Evolutionary conservation across 2,797 vertebrate species (phyloP).

Genomic region (Sandelia bainsii): DNA sequence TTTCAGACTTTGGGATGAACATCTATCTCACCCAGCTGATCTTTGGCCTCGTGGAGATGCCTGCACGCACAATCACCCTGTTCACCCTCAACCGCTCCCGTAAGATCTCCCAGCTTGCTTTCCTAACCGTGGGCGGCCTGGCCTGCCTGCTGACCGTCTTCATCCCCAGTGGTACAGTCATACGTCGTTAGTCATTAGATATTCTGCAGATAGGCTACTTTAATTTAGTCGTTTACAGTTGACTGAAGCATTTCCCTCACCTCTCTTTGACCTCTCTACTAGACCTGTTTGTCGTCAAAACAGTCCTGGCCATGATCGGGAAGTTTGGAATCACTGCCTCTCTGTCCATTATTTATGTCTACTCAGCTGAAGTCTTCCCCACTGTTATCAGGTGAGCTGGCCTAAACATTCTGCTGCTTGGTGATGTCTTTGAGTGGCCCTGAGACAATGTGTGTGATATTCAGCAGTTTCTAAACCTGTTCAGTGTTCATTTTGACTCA

Average conservation of each 20-base stretch:
- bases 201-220: no score
- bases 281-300: slow-evolving; percentile 79
- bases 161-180: slow-evolving; percentile 82
- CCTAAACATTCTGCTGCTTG: no score
- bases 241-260: neutral
- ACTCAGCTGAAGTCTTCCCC: slow-evolving; percentile 88
- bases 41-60: slow-evolving; percentile 89
- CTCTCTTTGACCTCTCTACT: slow-evolving; percentile 17
- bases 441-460: neutral
- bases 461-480: neutral
- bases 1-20: slow-evolving; percentile 88
- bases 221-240: no score
- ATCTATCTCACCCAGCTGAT: slow-evolving; percentile 92
- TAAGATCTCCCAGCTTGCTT: slow-evolving; percentile 81
- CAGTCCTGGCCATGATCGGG: slow-evolving; percentile 84
- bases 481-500: neutral
- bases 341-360: slow-evolving; percentile 86
- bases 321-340: slow-evolving; percentile 85
- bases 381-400: slow-evolving; percentile 85
- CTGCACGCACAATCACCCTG: slow-evolving; percentile 81
- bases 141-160: slow-evolving; percentile 84
- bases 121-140: slow-evolving; percentile 82
- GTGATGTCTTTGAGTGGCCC: neutral
- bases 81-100: slow-evolving; percentile 86
- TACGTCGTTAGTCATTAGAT: neutral